Base-by-base conservation (phyloP, 2,797 vertebrate species). In the Todus mexicanus region DNA sequence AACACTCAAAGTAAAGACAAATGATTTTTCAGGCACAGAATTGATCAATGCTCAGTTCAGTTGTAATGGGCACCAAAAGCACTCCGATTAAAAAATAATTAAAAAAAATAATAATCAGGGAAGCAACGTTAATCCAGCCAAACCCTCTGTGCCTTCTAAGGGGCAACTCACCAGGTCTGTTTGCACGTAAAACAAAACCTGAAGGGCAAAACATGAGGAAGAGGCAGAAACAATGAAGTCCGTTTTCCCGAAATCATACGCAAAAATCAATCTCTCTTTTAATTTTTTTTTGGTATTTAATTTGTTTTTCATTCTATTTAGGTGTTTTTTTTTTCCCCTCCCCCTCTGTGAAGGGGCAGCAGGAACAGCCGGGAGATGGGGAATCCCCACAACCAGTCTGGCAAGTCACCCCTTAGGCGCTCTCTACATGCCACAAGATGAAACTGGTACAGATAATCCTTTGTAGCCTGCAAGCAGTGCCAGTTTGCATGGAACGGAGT, bases 401-500 rank as follows among this genome's bases (percentile, higher is more conserved):
- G 97, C 94, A 90, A 96, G 94, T 92, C 94, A 94, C 90, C 94
- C 94, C 93, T 96, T 71, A 82, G 93, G 76, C 43, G 71, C 85
- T 89, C 91, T 95, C 91, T 76, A 79, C 78, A 88, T 94, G 93
- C 87, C 93, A 87, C 88, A 91, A 90, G 91, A 95, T 97, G 95
- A 61, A 97, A 97, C 56, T 31, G 82, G 93, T 84, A 97, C 84
- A 90, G 88, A 94, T 78, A 90, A 93, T 98, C 97, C 97, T 98
- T 98, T 98, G 98, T 98, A 97, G 98, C 97, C 95, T 89, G 83
- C 95, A 98, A 97, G 97, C 97, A 97, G 98, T 97, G 97, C 97
- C 97, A 97, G 98, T 98, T 98, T 98, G 98, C 97, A 98, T 98
- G 98, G 98, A 98, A 98, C 97, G 97, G 98, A 98, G 96, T 97